These are phyloP conservation scores for Brachionus rubens DNA, from an alignment of 1,140 invertebrate genomes.

Conservation along the genomic window DNA sequence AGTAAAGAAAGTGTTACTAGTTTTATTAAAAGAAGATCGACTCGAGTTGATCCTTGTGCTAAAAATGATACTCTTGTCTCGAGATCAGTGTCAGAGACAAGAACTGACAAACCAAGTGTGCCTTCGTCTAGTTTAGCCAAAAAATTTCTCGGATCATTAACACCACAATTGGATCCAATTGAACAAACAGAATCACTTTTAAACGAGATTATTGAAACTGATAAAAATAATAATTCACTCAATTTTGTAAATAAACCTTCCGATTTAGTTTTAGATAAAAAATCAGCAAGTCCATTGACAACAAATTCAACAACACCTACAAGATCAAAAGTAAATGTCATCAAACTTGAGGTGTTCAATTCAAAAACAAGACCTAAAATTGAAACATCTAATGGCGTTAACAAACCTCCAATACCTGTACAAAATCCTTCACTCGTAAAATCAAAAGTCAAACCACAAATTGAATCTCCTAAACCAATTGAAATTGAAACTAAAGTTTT, in stretches of 20 bases:
- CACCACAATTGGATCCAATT: background rate
- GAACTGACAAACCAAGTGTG: background rate
- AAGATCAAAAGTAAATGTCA: background rate
- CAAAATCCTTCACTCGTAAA: background rate
- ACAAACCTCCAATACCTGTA: slow-evolving; percentile 8
- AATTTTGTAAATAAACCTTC: background rate
- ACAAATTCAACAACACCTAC: background rate
- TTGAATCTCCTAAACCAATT: background rate
- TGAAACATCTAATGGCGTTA: background rate
- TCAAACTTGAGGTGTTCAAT: slow-evolving; percentile 14
- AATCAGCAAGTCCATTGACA: background rate
- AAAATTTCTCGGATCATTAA: slow-evolving; percentile 36
- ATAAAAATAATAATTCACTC: background rate
- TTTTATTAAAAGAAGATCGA: slow-evolving; percentile 26
- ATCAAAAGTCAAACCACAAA: no score
- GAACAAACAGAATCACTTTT: background rate
- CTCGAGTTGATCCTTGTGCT: slow-evolving; percentile 4
- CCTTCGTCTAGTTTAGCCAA: slow-evolving; percentile 39
- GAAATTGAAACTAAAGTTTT: background rate
- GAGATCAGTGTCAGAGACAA: background rate
- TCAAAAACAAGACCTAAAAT: background rate
- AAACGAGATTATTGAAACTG: background rate
- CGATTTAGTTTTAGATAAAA: background rate
- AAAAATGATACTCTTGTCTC: background rate
- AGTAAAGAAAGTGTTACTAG: slow-evolving; percentile 16